Evolutionary conservation across 2,113 vertebrate genomes (phyloP).

Genomic region (Lathamus discolor): DNA sequence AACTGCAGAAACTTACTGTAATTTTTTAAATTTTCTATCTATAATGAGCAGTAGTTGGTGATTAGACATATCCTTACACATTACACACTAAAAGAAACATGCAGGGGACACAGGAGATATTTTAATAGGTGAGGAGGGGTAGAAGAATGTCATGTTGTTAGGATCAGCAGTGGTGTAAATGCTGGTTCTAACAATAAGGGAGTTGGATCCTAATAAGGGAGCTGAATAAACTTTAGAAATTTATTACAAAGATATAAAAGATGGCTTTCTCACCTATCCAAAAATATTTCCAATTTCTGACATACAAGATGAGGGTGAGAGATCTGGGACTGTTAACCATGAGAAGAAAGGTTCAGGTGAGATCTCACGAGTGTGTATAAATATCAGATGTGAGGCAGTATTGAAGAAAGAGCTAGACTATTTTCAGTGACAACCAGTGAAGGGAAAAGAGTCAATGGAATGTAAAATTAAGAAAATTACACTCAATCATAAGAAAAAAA

Average conservation of each 20-base stretch:
- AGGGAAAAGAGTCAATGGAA: neutral
- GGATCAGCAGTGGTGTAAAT: neutral
- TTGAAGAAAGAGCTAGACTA: neutral
- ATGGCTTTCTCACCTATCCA: neutral
- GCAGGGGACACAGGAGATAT: neutral
- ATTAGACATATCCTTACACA: neutral
- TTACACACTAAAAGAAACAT: neutral
- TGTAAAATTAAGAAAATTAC: neutral
- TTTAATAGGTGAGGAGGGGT: neutral
- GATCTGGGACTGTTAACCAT: neutral
- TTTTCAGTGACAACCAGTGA: neutral
- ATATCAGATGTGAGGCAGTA: neutral
- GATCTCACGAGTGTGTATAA: neutral
- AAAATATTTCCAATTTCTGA: neutral
- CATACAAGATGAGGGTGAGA: neutral
- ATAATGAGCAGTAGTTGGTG: neutral
- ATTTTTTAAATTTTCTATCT: neutral
- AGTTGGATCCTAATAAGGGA: neutral
- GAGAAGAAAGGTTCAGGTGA: neutral
- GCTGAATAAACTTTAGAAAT: neutral
- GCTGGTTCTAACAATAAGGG: neutral
- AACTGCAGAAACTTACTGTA: neutral
- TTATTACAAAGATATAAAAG: neutral
- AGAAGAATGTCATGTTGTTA: neutral
- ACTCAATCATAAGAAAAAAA: fast-evolving